A percentile compares a stretch with the other conserved stretches of the same genome.
phyloP scores from a whole-genome alignment of 2,888 invertebrate species.

The Pseudococcus longispinus region DNA sequence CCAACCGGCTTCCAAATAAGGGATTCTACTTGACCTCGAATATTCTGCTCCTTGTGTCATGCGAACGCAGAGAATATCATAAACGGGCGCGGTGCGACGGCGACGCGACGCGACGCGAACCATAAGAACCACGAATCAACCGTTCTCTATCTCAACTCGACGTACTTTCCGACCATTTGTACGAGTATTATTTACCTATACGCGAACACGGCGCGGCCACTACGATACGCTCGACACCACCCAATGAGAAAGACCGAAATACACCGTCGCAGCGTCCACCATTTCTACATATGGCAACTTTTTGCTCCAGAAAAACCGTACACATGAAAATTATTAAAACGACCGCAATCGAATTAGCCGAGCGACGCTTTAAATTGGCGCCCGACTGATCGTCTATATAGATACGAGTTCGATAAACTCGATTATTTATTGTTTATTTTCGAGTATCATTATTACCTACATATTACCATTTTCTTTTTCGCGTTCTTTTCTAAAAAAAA shows the following conservation, averaged over 20 bases:
- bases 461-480: neutral
- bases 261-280: neutral
- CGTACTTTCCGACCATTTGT: neutral
- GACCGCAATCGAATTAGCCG: slow-evolving; percentile 7
- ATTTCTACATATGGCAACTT: slow-evolving; percentile 16
- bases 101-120: neutral
- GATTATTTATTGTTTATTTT: neutral
- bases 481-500: too few species aligned
- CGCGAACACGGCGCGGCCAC: neutral
- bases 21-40: slow-evolving; percentile 55
- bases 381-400: slow-evolving; percentile 21
- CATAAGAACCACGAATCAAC: neutral
- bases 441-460: neutral
- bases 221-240: neutral
- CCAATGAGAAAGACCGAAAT: neutral
- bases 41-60: slow-evolving; percentile 51
- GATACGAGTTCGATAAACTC: slow-evolving; percentile 27
- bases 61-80: slow-evolving; percentile 49
- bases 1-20: slow-evolving; percentile 53
- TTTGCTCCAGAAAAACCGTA: slow-evolving; percentile 22
- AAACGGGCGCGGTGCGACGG: slow-evolving; percentile 21
- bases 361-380: slow-evolving; percentile 21
- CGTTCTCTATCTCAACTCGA: neutral
- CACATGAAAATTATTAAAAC: slow-evolving; percentile 16
- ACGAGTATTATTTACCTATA: neutral